Evolutionary conservation across 2,888 invertebrate genomes (phyloP), one percentile per base, ranked within the genome.

Genomic region (Papilio gigon): DNA sequence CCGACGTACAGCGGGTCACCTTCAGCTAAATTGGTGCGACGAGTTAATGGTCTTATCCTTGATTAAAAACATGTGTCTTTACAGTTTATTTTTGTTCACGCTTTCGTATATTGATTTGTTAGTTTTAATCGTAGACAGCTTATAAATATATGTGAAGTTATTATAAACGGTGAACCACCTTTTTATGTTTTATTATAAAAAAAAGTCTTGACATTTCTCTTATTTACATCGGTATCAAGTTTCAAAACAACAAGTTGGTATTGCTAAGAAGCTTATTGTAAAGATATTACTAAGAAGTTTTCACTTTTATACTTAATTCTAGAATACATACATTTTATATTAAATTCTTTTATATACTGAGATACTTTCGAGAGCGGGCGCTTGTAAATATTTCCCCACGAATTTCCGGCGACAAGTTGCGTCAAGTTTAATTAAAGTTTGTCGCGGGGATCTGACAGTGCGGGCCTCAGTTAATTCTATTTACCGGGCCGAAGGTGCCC

Each of bases 381-480:
- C 66, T 61, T 67, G 50, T 63, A 68, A 63, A 68, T 63, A 68
- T 63, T 63, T 62, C 63, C 12, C 62, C 33, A 58, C 56, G 56
- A 67, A 62, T 67, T 63, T 58, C 35, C 59, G 35, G 22, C 27
- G 56, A 42, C 58, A 37, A 47, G 59, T 44, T 47, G 58, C 22
- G 67, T 67, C 62, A 63, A 63, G 67, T 67, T 67, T 67, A 67
- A 67, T 67, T 67, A 67, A 67, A 67, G 67, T 67, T 67, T 58
- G 42, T 62, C 56, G 53, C 40, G 17, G 53, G 50, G 60, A 61
- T 25, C 30, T 44, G 67, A 67, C 67, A 61, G 40, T 61, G 53
- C 66, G 59, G 50, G 50, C 56, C 42, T 63, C 42, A 35, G 61
- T 67, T 67, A 67, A 67, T 67, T 67, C 67, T 61, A 67, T 67